These are phyloP conservation scores for Moxostoma hubbsi DNA, from an alignment of 2,797 vertebrate species.

Conservation along the genomic window DNA sequence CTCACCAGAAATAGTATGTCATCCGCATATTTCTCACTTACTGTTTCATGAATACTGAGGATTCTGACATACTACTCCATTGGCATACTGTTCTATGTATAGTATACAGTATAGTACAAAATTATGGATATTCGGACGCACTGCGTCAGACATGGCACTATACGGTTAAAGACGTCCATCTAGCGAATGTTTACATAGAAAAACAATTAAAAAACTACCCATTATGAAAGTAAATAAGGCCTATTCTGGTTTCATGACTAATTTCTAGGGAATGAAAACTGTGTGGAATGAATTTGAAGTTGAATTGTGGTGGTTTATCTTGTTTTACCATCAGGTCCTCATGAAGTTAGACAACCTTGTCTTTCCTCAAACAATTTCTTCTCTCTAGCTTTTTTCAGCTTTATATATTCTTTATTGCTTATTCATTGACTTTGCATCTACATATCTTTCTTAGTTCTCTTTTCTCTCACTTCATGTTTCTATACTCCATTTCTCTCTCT, in stretches of 20 bases:
- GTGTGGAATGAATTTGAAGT: background rate
- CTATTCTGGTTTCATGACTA: background rate
- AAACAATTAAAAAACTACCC: too few species aligned
- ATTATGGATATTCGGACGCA: too few species aligned
- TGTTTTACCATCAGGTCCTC: background rate
- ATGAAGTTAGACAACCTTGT: background rate
- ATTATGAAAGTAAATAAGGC: background rate
- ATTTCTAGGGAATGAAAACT: background rate
- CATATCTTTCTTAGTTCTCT: background rate
- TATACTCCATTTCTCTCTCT: background rate
- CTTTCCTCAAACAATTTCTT: background rate
- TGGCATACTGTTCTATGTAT: too few species aligned
- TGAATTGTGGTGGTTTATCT: background rate
- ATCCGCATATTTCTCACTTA: too few species aligned
- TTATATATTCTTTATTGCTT: background rate
- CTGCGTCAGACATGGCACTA: too few species aligned
- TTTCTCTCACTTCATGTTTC: constrained; percentile 6
- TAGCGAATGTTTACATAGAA: too few species aligned
- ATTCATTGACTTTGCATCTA: background rate
- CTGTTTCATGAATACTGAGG: too few species aligned
- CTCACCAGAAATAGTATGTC: too few species aligned
- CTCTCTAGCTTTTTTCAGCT: background rate
- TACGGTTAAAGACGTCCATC: too few species aligned
- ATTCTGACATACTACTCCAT: too few species aligned
- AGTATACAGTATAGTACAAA: too few species aligned